Evolutionary conservation across 2,797 vertebrate genomes (phyloP), one percentile per base, ranked within the genome.

Genomic region (Muraenolepis orangiensis): DNA sequence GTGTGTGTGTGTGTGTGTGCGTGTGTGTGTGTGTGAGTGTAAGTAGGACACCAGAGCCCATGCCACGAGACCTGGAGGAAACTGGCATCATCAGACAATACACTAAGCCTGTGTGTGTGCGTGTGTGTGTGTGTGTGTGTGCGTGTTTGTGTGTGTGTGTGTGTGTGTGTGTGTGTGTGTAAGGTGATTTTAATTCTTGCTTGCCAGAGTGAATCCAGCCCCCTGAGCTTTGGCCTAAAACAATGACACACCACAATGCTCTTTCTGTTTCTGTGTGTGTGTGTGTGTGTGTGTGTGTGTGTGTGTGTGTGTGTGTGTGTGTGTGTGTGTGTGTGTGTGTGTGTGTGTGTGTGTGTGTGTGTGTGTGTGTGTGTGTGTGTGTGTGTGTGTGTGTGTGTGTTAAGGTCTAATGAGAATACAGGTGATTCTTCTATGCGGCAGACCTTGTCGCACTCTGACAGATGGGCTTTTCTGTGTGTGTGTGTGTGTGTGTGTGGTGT

Each of bases 21-120:
- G 72, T 76, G 69, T 66, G 67, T 51, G 68, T 61, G 20, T n/a
- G 11, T 10, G 13, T 70, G 51, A 42, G 61, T 14, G 10, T 28
- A 89, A 87, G 72, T 84, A 86, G 85, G 86, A 79, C 87, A 85
- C 81, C 76, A 81, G 73, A 85, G 81, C 34, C 79, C 77, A 57
- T 51, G 73, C 70, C 79, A 80, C 64, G 70, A 79, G 73, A 85
- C 85, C 87, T 85, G 80, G 74, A 81, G 82, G 82, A 82, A 86
- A 77, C 79, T 85, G 86, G 80, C 82, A 83, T 79, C 82, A 83
- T 79, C 86, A 79, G 76, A 86, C 34, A 73, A 69, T 73, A 75
- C 70, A 57, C 77, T 72, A 75, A 81, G 74, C 82, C 18, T 1
- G 26, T 69, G 12, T n/a, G 28, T 73, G 64, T 72, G 1, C 23